Base-by-base conservation (phyloP, 2,888 invertebrate species). In the Phanerotoma sp. region DNA sequence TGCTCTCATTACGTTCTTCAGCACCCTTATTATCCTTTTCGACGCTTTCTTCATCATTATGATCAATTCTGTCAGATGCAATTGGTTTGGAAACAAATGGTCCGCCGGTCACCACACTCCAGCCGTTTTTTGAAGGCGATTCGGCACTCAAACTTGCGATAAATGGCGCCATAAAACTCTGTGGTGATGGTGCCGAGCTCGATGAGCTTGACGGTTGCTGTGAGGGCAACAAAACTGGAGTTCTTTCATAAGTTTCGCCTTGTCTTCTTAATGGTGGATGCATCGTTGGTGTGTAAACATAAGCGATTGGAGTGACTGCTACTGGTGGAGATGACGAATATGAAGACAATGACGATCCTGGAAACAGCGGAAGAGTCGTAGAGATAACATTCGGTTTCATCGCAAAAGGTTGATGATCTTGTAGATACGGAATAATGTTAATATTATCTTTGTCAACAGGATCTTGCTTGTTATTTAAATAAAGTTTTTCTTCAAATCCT, bases 91-190 rank as follows among this genome's bases (percentile, higher is more conserved):
- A 15, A n/a, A 20, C 9, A 22, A 47, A 45, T 40, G 54, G 55
- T 2, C 47, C 57, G 2, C 60, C 41, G 3, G 58, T 65, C 3
- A 84, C 80, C 9, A 86, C 83, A 40, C 82, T 82, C 86, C 86
- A 86, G 11, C 86, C 85, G 65, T 84, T 83, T 22, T 79, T 79
- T 0, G 77, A 71, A 20, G 81, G 79, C 0, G 81, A 79, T 56
- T 82, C 84, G 2, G 85, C 77, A 54, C 82, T 86, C 1, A 83
- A 79, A 64, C 86, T 87, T 0, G 87, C 86, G 41, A 85, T 83
- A 65, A 87, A 87, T 0, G 86, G 86, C 1, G 86, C 86, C 80
- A 86, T 84, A 62, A 87, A 86, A 58, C 83, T 84, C 57, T 79
- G 77, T 4, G 80, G 81, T 63, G 75, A 77, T 4, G 80, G 78